Base-by-base conservation (phyloP, 2,888 invertebrate genomes). In the Eucera pruinosa region DNA sequence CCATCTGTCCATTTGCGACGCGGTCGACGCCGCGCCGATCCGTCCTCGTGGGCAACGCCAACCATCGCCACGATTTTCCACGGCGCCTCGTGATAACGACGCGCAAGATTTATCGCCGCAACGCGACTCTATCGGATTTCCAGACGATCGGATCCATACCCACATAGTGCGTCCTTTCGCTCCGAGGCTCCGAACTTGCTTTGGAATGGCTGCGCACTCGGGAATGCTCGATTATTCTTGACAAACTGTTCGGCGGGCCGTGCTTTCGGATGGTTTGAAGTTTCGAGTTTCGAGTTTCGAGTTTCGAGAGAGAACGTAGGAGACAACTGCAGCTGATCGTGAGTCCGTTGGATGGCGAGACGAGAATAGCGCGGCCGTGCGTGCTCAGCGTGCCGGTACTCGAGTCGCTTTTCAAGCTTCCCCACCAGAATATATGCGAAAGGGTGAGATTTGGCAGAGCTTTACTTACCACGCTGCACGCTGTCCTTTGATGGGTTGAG, bases 1-100 rank as follows among this genome's bases (percentile, higher is more conserved):
- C 89, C 90, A 89, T 90, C 89, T 90, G 91, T 89, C 88, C 88
- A 78, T 86, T 81, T 76, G 80, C 84, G 18, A 80, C 73, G 83
- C 77, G 79, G 73, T 78, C 65, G 52, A 47, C 43, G 4, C n/a
- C 18, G 2, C 48, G 18, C n/a, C 41, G 66, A n/a, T n/a, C n/a
- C n/a, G n/a, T n/a, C n/a, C n/a, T n/a, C n/a, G 78, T 52, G 68
- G 66, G 61, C 52, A 30, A 52, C 47, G 55, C 68, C 61, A 68
- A 82, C 83, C 87, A 87, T 86, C 87, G 88, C 87, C 89, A 84
- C 82, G 89, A 88, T 89, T 88, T 89, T 83, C 86, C 83, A 81
- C 78, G 84, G 77, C 72, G 78, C 81, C 74, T 77, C 82, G 64
- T 81, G 72, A 80, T 80, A 78, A 78, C 54, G 75, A 80, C 68